Percentiles rank a stretch among this genome's conserved stretches.
These are phyloP conservation scores for Passer montanus DNA, from an alignment of 2,113 vertebrate genomes.

Conservation along the genomic window DNA sequence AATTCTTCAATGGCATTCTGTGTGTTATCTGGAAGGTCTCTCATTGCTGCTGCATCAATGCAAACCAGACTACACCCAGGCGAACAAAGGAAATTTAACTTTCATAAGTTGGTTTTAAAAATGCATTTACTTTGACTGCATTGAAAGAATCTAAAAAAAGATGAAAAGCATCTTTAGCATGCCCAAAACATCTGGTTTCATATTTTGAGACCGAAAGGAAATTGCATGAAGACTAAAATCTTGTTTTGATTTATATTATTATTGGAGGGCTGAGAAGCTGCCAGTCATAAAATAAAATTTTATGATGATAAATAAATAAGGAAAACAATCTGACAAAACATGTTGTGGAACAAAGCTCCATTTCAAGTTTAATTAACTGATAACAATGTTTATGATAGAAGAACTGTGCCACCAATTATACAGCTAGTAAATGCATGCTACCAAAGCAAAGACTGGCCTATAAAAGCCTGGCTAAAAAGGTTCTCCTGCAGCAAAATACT, in stretches of 20 bases:
- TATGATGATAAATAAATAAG: conserved; percentile 88
- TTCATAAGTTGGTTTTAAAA: conserved; percentile 85
- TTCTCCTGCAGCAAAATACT: conserved; percentile 41
- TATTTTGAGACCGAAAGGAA: conserved; percentile 91
- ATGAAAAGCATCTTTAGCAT: conserved; percentile 95
- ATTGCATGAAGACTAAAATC: conserved; percentile 94
- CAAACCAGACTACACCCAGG: conserved; percentile 91
- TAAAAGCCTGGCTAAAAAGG: conserved; percentile 64
- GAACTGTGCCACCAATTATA: conserved; percentile 86
- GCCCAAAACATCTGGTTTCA: conserved; percentile 98
- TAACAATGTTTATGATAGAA: conserved; percentile 86
- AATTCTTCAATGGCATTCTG: conserved; percentile 72
- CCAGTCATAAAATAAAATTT: conserved; percentile 86
- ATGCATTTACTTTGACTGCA: conserved; percentile 90
- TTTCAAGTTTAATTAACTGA: conserved; percentile 88
- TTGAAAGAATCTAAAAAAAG: conserved; percentile 82
- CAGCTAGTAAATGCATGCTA: conserved; percentile 75
- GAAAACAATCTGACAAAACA: conserved; percentile 82
- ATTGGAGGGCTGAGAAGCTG: conserved; percentile 85
- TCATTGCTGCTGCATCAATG: conserved; percentile 88
- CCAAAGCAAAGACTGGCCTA: conserved; percentile 63
- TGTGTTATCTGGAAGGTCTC: conserved; percentile 81
- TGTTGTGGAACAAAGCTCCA: conserved; percentile 82
- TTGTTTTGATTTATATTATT: conserved; percentile 98
- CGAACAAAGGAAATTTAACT: conserved; percentile 92